Base-by-base conservation (phyloP, 2,888 invertebrate genomes). In the Agrypnus murinus region DNA sequence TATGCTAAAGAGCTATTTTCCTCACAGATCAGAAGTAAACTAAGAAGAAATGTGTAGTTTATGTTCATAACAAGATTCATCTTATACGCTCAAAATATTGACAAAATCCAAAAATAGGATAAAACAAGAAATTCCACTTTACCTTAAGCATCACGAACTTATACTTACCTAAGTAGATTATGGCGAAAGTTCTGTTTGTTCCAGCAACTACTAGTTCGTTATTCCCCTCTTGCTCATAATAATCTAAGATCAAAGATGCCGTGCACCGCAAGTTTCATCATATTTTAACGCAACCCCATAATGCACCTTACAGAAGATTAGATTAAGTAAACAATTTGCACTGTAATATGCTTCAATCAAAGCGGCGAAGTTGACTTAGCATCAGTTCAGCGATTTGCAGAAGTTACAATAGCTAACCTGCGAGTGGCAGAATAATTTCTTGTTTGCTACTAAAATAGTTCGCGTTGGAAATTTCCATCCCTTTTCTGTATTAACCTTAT, bases 281-380 rank as follows among this genome's bases (percentile, higher is more conserved):
- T 55, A 43, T 55, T 65, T 65, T 65, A 65, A 50, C 53, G 45
- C 36, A 31, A 36, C 36, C 50, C 15, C 50, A 63, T 43, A 65
- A 70, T 68, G 70, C 74, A 70, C 73, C 64, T 70, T 68, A 38
- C 71, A 59, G 65, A 60, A 66, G 76, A 77, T 78, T 77, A 77
- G 75, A 77, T 78, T 78, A 75, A 72, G 77, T 77, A 77, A 78
- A 78, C 78, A 78, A 76, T 77, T 77, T 77, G 69, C 77, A 65
- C 73, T 72, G 72, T 76, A 77, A 75, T 77, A 77, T 74, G 74
- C 74, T 77, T 75, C 76, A 77, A 77, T 78, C 77, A 75, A 67
- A 72, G 71, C 74, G 63, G 74, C 67, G 70, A 71, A 70, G 73
- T 74, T 71, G 75, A 77, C 73, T 77, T 77, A 73, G 73, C 72